Conservation (phyloP, 1,140 invertebrate genomes). For the Whitmania pigra region DNA sequence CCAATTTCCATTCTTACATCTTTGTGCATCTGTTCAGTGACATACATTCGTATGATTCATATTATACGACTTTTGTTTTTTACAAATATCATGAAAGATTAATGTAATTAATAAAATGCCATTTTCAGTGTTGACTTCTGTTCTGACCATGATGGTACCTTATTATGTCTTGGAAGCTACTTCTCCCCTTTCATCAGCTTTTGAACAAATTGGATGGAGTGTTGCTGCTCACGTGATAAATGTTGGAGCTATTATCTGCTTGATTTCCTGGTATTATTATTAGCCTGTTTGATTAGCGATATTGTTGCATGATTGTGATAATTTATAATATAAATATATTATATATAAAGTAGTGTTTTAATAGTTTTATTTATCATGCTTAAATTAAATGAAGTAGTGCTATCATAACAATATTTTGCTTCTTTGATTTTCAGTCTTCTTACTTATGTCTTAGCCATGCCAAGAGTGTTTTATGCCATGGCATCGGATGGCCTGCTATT, state of each 20-base stretch:
- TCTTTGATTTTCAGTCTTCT: constrained; percentile 53
- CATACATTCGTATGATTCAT: neutral
- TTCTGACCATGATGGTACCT: constrained; percentile 80
- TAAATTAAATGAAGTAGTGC: too few species aligned
- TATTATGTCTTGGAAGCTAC: constrained; percentile 68
- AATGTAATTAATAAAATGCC: neutral
- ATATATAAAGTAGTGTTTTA: too few species aligned
- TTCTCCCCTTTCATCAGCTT: constrained; percentile 69
- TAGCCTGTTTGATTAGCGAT: too few species aligned
- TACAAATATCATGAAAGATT: neutral
- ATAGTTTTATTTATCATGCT: too few species aligned
- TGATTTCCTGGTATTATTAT: constrained; percentile 34
- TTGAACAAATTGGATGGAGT: constrained; percentile 51
- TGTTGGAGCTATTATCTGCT: constrained; percentile 51
- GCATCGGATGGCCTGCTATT: constrained; percentile 73
- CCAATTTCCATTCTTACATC: constrained; percentile 49
- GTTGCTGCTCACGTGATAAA: constrained; percentile 62
- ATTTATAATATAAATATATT: too few species aligned
- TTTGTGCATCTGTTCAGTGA: constrained; percentile 9
- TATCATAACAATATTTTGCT: neutral
- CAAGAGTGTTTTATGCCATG: constrained; percentile 78
- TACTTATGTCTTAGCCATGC: constrained; percentile 77
- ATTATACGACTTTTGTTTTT: neutral
- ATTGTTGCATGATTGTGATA: too few species aligned
- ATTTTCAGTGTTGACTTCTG: constrained; percentile 47